phyloP scores from a whole-genome alignment of 2,113 vertebrate genomes.

The Plecotus auritus region DNA sequence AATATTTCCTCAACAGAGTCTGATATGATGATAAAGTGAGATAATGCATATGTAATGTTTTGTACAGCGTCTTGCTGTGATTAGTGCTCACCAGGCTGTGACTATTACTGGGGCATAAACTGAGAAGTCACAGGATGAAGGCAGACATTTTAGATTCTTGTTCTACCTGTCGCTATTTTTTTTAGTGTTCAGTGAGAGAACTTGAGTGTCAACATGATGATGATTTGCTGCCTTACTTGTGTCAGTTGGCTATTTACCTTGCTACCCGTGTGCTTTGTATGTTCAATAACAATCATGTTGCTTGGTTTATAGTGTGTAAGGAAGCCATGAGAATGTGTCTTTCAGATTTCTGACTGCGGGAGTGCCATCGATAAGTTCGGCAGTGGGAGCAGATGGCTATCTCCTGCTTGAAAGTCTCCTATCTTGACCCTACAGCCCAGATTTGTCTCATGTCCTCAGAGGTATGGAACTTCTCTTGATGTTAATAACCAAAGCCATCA shows the following conservation, averaged over 20 bases:
- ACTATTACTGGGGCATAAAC: background rate
- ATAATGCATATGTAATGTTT: background rate
- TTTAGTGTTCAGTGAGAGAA: background rate
- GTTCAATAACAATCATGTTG: background rate
- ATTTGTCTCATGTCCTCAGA: background rate
- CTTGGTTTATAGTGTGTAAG: background rate
- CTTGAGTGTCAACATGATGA: background rate
- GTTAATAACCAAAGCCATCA: background rate
- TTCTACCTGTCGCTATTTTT: background rate
- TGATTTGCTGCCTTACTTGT: background rate
- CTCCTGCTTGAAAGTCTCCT: background rate
- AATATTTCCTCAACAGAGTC: background rate
- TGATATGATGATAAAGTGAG: background rate
- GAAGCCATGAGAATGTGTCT: background rate
- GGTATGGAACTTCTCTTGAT: background rate
- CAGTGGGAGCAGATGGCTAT: background rate
- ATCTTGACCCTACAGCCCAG: background rate
- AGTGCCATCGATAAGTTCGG: too few relatives aligned
- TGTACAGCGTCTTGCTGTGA: accelerated
- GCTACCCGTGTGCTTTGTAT: background rate
- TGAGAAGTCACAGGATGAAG: background rate
- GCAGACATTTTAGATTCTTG: background rate
- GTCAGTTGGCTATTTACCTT: background rate
- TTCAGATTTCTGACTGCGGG: background rate
- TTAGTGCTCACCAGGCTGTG: background rate